A percentile compares a stretch with the other conserved stretches of the same genome.
Evolutionary conservation across 2,888 invertebrate genomes (phyloP).

Genomic region (Galerucella pusilla): DNA sequence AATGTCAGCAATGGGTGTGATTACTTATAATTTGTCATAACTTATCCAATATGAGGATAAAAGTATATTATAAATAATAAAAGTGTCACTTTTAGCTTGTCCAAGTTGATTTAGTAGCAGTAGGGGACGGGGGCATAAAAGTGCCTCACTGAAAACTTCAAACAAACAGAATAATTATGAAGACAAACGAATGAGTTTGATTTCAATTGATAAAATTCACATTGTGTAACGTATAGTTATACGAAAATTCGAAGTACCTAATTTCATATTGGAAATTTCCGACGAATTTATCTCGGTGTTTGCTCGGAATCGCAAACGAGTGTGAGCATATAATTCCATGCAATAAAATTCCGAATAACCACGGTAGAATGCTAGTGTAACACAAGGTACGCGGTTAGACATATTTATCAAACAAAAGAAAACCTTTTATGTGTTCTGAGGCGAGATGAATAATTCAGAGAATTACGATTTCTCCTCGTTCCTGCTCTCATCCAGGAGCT

Average conservation of each 20-base stretch:
- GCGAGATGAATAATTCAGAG: conserved; percentile 59
- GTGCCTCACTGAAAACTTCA: too few species aligned
- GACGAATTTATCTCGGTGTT: background rate
- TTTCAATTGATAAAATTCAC: background rate
- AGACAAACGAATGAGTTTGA: too few species aligned
- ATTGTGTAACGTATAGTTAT: background rate
- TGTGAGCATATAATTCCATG: conserved; percentile 10
- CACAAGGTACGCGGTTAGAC: conserved; percentile 43
- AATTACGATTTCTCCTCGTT: conserved; percentile 44
- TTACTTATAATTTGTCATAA: too few species aligned
- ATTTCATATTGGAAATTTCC: conserved; percentile 4
- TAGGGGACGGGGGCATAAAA: too few species aligned
- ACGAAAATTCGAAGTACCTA: background rate
- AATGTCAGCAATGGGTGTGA: too few species aligned
- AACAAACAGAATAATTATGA: too few species aligned
- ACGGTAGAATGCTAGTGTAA: conserved; percentile 16
- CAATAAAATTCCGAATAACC: conserved; percentile 6
- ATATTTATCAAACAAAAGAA: conserved; percentile 52
- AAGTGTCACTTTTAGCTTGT: too few species aligned
- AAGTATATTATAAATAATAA: too few species aligned
- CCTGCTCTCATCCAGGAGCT: conserved; percentile 37
- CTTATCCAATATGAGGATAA: too few species aligned
- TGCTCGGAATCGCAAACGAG: background rate
- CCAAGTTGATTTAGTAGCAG: too few species aligned
- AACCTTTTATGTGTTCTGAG: conserved; percentile 47